Evolutionary conservation across 2,888 invertebrate species (phyloP).

Genomic region (Folsomia candida): DNA sequence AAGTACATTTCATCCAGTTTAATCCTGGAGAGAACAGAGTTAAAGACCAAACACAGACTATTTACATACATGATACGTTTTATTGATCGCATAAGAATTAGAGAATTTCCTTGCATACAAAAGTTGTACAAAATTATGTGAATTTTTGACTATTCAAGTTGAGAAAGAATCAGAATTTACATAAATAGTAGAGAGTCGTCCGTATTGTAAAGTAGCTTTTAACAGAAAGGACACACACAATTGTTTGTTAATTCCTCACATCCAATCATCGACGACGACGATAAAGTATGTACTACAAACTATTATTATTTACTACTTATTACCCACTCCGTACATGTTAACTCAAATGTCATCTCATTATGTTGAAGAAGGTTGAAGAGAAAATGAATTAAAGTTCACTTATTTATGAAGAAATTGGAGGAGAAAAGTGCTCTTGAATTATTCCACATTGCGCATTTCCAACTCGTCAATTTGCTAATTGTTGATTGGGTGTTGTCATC

Average conservation of each 20-base stretch:
- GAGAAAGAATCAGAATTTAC: background rate
- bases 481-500: background rate
- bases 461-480: background rate
- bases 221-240: too few relatives aligned
- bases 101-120: background rate
- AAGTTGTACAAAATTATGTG: slow-evolving; percentile 18
- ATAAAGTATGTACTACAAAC: background rate
- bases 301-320: background rate
- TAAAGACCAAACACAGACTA: background rate
- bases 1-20: background rate
- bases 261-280: background rate
- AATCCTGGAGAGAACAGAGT: background rate
- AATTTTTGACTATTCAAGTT: background rate
- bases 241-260: too few relatives aligned
- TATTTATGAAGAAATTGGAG: slow-evolving; percentile 9
- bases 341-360: background rate
- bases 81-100: background rate
- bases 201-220: background rate
- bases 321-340: background rate
- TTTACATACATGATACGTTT: background rate
- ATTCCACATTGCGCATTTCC: background rate
- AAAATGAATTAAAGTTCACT: slow-evolving; percentile 17
- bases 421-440: slow-evolving; percentile 7
- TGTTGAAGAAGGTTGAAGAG: background rate
- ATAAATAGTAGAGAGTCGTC: background rate